phyloP scores from a whole-genome alignment of 1,140 invertebrate species.

The Hylaeus anthracinus region DNA sequence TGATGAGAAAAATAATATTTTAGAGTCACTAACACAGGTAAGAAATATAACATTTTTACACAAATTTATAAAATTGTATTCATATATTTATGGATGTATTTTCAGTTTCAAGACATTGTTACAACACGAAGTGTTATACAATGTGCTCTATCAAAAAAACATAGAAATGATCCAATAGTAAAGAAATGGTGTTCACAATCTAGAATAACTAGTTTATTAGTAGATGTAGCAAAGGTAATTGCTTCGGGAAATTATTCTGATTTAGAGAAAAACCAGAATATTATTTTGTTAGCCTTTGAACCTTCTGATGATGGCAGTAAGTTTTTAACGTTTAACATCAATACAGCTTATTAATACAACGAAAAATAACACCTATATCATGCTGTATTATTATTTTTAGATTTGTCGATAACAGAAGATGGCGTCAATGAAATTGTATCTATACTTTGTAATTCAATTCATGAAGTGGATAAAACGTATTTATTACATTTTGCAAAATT shows the following conservation, averaged over 20 bases:
- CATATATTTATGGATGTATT: constrained; percentile 29
- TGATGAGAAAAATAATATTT: constrained; percentile 79
- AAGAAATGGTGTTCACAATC: constrained; percentile 78
- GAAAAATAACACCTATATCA: not conserved
- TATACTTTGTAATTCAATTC: constrained; percentile 68
- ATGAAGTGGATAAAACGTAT: constrained; percentile 39
- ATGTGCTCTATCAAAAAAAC: constrained; percentile 72
- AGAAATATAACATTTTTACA: not conserved
- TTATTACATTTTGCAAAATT: constrained; percentile 59
- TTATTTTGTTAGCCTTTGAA: constrained; percentile 69
- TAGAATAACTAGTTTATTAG: constrained; percentile 51
- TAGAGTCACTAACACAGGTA: constrained; percentile 81
- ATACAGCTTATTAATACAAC: not conserved
- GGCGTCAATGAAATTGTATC: constrained; percentile 80
- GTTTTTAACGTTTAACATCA: constrained; percentile 17
- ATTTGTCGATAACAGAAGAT: constrained; percentile 79
- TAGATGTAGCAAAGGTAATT: constrained; percentile 56
- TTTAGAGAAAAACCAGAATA: constrained; percentile 53
- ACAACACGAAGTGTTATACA: constrained; percentile 65
- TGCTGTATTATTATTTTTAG: constrained; percentile 58
- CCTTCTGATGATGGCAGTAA: constrained; percentile 64
- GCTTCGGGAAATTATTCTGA: constrained; percentile 27
- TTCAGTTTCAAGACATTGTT: constrained; percentile 63
- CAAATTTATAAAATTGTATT: not conserved
- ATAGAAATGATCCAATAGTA: constrained; percentile 78